Evolutionary conservation across 2,888 invertebrate species (phyloP), one percentile per base, ranked within the genome.

Genomic region (Drosophila emarginata): DNA sequence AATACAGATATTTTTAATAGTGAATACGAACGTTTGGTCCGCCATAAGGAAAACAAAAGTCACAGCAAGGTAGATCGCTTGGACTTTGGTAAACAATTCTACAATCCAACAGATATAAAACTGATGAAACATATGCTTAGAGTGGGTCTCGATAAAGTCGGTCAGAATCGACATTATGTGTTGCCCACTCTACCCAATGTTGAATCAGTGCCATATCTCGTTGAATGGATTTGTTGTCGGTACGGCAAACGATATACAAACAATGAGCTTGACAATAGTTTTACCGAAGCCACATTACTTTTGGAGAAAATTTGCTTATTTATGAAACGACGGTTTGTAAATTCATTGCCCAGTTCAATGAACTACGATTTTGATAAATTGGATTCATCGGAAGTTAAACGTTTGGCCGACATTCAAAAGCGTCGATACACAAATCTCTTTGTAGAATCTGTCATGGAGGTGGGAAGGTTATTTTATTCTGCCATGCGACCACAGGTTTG

Each of bases 141-240:
- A 3, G 21, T 78, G 9, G 89, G 80, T 0, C 64, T 91, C 2
- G 52, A 76, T 2, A 69, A 72, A 32, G 78, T 91, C 51, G 76
- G 76, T 5, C 53, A 82, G 59, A 86, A 91, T 74, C 84, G 76
- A 2, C 88, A 89, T 28, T 91, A 77, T 70, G 87, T 92, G 0
- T 50, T 91, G 36, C 90, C 90, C 11, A 79, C 89, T 1, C 39
- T 91, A 51, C 90, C 90, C 0, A 73, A 90, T 26, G 89, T 88
- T 0, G 77, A 90, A 37, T 77, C 78, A 2, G 64, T 87, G 11
- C 91, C 91, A 0, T 40, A 86, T 2, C 68, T 91, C 0, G 65
- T 79, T 9, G 87, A 89, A 28, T 92, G 90, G 89, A 83, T 90
- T 2, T 71, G 77, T 2, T 59, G 64, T 0, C 89, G 91, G 0